Conservation (phyloP, 2,888 invertebrate species). For the Drosophila paramelanica region DNA sequence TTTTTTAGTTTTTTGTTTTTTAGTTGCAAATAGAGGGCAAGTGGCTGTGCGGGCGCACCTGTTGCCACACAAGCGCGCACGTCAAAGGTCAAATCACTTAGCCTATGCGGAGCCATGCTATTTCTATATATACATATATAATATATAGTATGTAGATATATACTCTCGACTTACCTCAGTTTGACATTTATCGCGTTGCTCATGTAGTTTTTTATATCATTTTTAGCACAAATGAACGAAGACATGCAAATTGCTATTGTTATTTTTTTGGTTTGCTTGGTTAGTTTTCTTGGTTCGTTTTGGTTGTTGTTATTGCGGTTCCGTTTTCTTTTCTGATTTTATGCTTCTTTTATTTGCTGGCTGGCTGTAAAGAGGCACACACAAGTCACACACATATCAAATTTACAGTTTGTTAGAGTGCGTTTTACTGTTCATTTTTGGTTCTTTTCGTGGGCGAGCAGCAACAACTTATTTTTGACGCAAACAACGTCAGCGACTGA, state of each 20-base stretch:
- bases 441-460: constrained; percentile 21
- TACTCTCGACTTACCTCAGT: constrained; percentile 77
- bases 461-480: constrained; percentile 68
- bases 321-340: constrained; percentile 10
- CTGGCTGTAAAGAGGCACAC: constrained; percentile 42
- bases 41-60: constrained; percentile 50
- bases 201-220: constrained; percentile 82
- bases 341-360: constrained; percentile 7
- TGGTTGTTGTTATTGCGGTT: neutral
- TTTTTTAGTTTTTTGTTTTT: constrained; percentile 8
- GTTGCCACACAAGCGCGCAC: constrained; percentile 51
- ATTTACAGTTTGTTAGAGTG: neutral
- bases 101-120: neutral
- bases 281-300: constrained; percentile 7
- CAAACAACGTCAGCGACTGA: constrained; percentile 73
- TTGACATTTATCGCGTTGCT: constrained; percentile 77
- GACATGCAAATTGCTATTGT: constrained; percentile 76
- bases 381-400: constrained; percentile 15
- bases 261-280: constrained; percentile 29
- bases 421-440: neutral
- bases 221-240: constrained; percentile 75
- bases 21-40: constrained; percentile 1
- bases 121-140: neutral
- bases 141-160: constrained; percentile 15
- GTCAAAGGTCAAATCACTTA: constrained; percentile 66